Evolutionary conservation across 2,888 invertebrate genomes (phyloP).

Genomic region (Scaptomyza polygonia): DNA sequence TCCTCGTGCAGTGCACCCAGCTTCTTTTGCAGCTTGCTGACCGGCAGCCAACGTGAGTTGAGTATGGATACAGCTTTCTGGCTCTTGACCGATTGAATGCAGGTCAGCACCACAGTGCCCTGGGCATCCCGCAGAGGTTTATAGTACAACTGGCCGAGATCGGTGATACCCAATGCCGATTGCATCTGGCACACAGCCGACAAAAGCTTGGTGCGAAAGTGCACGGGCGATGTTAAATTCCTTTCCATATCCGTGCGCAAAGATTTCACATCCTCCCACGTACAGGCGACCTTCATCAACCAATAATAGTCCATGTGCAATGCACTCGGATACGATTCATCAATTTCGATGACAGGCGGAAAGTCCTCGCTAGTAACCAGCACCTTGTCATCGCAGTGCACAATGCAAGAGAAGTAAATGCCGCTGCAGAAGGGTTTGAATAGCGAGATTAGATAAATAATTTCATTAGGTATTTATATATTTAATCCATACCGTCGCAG

Average conservation of each 20-base stretch:
- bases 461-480: background rate
- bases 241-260: slow-evolving; percentile 97
- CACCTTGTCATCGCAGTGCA: slow-evolving; percentile 98
- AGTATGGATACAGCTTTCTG: slow-evolving; percentile 94
- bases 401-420: slow-evolving; percentile 95
- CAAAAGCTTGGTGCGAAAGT: slow-evolving; percentile 95
- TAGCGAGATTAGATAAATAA: background rate
- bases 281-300: slow-evolving; percentile 98
- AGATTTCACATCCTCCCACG: slow-evolving; percentile 98
- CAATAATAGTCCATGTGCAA: slow-evolving; percentile 97
- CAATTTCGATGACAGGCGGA: slow-evolving; percentile 97
- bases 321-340: slow-evolving; percentile 96
- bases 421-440: slow-evolving; percentile 88
- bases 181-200: slow-evolving; percentile 97
- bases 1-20: slow-evolving; percentile 90
- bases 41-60: slow-evolving; percentile 96
- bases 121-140: slow-evolving; percentile 94
- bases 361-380: slow-evolving; percentile 98
- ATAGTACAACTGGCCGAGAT: slow-evolving; percentile 97
- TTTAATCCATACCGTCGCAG: slow-evolving; percentile 88
- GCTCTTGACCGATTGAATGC: slow-evolving; percentile 88
- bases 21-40: slow-evolving; percentile 93
- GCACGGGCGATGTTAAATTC: slow-evolving; percentile 94
- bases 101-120: slow-evolving; percentile 95
- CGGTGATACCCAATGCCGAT: slow-evolving; percentile 94